These are phyloP conservation scores for Pyrocoelia pectoralis DNA, from an alignment of 2,888 invertebrate genomes.

Conservation along the genomic window DNA sequence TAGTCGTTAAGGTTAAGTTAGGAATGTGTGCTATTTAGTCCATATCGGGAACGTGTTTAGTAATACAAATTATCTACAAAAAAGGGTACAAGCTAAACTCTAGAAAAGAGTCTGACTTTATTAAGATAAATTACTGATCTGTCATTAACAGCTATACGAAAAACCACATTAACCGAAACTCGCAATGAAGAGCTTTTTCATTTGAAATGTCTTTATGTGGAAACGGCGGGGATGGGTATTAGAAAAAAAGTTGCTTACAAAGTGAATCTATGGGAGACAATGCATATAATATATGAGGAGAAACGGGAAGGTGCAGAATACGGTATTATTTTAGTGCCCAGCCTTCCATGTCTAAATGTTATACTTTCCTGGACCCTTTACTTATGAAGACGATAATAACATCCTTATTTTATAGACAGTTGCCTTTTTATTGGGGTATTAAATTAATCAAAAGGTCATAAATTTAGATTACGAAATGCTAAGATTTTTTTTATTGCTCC, in stretches of 20 bases:
- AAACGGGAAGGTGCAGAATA: background rate
- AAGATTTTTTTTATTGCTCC: background rate
- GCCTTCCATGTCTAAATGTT: background rate
- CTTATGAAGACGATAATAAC: constrained; percentile 6
- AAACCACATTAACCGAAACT: background rate
- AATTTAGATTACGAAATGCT: background rate
- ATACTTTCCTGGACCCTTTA: background rate
- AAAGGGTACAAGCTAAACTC: too few species aligned
- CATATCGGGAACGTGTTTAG: too few species aligned
- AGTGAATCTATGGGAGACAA: constrained; percentile 3
- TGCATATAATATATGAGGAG: background rate
- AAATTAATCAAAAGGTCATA: constrained; percentile 6
- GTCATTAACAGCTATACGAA: background rate
- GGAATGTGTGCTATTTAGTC: too few species aligned
- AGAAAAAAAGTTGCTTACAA: constrained; percentile 11
- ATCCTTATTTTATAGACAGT: constrained; percentile 8
- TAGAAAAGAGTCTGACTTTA: background rate
- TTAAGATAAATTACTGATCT: constrained; percentile 6
- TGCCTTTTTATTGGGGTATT: background rate
- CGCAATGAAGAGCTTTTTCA: background rate
- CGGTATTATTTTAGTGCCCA: background rate
- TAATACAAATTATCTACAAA: too few species aligned
- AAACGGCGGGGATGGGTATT: background rate
- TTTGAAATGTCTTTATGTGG: background rate
- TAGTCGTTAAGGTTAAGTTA: too few species aligned